A percentile compares a stretch with the other conserved stretches of the same genome.
Conservation (phyloP, 1,140 invertebrate genomes). For the Zeugodacus cucurbitae region DNA sequence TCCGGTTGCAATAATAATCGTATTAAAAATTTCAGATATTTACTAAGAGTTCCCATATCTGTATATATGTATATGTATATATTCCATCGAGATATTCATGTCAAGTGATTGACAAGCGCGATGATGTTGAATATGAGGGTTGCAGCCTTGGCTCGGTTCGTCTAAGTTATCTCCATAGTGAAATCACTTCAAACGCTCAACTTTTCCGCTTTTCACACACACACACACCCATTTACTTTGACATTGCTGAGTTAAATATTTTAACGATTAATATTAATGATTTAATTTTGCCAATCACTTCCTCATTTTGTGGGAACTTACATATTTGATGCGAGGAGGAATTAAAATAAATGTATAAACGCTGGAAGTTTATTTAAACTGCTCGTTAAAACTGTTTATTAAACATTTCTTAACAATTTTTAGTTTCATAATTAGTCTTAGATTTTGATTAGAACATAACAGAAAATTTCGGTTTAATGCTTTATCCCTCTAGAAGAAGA, state of each 20-base stretch:
- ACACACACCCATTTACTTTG: background rate
- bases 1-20: no score
- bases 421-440: no score
- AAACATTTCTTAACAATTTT: no score
- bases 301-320: background rate
- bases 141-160: background rate
- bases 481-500: no score
- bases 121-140: background rate
- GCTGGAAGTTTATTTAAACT: no score
- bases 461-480: no score
- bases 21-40: no score
- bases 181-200: background rate
- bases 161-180: background rate
- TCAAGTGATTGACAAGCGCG: background rate
- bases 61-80: background rate
- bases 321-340: no score
- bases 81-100: background rate
- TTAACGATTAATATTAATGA: conserved; percentile 16
- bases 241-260: background rate
- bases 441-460: no score
- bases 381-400: no score
- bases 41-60: background rate
- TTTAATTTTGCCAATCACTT: background rate
- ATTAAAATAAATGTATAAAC: no score
- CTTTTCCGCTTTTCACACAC: background rate